Base-by-base conservation (phyloP, 2,888 invertebrate species). In the Cheiracanthium punctorium region DNA sequence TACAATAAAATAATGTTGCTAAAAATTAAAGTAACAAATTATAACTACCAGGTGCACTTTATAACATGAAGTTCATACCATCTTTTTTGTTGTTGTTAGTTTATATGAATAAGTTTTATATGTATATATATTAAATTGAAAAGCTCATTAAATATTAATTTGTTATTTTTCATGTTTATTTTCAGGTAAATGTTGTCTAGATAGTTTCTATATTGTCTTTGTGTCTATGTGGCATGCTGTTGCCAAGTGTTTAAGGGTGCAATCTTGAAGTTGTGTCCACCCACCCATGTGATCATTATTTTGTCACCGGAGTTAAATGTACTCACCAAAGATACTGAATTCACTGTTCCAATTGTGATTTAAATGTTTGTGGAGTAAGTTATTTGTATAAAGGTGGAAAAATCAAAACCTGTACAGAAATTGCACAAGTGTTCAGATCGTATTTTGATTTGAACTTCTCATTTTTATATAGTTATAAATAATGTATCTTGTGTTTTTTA, bases 281-380 rank as follows among this genome's bases (percentile, higher is more conserved):
- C 24, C 24, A n/a, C 28, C 70, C 4, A 12, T 72, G 17, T 72
- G 48, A 10, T 30, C 30, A 30, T 72, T 48, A 29, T 64, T 81
- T 73, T 67, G 33, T 69, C 74, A 69, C 52, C 37, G 37, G 52
- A 65, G 70, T 71, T 75, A 58, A 58, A 30, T 67, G 58, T 82
- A 70, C 58, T 82, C 82, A 82, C 76, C 82, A 82, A 82, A 82
- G 76, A 82, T 72, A 48, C 71, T 75, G 76, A 74, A 67, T 81
- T 65, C 67, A 80, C 28, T 65, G 33, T 70, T 77, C 48, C 30
- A 72, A 77, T 82, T 82, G 82, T 82, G 82, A 82, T 82, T 80
- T 82, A 71, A 71, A 76, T 82, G 82, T 82, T 72, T 82, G 82
- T 82, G 75, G 58, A 76, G 82, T 82, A 82, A 71, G 76, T 71